These are phyloP conservation scores for Vespertilio murinus DNA, from an alignment of 2,797 vertebrate species.

Conservation along the genomic window DNA sequence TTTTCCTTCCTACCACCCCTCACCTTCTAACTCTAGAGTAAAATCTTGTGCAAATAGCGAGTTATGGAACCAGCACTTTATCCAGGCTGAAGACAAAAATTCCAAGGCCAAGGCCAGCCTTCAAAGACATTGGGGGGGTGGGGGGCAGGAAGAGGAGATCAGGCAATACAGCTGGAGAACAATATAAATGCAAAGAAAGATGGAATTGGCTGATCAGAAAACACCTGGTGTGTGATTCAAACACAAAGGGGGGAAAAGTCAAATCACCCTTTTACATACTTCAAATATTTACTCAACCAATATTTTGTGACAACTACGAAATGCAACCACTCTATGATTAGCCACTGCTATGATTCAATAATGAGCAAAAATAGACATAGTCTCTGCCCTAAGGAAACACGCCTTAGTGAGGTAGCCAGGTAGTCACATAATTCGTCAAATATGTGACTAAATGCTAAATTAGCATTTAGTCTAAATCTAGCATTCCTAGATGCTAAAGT, in stretches of 20 bases:
- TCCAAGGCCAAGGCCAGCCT: background rate
- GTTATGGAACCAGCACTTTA: background rate
- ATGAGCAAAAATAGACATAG: background rate
- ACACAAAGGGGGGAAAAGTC: background rate
- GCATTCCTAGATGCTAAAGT: background rate
- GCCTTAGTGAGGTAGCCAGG: background rate
- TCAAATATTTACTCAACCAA: background rate
- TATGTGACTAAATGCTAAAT: too few relatives aligned
- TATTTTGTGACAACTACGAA: background rate
- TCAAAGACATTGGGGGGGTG: background rate
- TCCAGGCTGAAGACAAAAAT: background rate
- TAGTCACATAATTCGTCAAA: background rate
- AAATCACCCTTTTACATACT: background rate
- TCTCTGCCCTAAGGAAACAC: constrained; percentile 17
- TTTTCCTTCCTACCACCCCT: background rate
- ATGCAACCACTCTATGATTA: background rate
- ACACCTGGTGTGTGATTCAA: background rate
- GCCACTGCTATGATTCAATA: background rate
- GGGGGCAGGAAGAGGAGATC: background rate
- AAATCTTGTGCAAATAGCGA: background rate
- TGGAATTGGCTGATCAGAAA: background rate
- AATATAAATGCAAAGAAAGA: background rate
- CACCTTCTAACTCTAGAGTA: background rate
- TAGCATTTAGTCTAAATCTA: too few relatives aligned
- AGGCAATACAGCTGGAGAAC: background rate